Evolutionary conservation across 1,140 invertebrate genomes (phyloP).

Genomic region (Drosophila nigrodunni): DNA sequence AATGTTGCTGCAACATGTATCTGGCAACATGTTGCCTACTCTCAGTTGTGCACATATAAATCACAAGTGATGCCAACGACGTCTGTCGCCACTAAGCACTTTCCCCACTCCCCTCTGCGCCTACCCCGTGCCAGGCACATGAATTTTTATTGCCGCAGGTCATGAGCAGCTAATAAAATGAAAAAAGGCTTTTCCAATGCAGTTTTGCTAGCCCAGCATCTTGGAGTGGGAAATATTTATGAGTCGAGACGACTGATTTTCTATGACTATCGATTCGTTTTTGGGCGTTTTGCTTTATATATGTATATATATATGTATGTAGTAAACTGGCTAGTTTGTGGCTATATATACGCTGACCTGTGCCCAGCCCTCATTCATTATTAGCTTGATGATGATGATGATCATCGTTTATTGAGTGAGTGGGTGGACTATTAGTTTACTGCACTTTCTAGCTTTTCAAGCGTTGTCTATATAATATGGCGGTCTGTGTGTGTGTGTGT

Average conservation of each 20-base stretch:
- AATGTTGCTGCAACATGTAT: constrained; percentile 22
- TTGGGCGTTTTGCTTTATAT: constrained; percentile 1
- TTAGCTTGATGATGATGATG: constrained; percentile 17
- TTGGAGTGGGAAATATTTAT: constrained; percentile 13
- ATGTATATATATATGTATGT: background rate
- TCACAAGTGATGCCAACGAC: constrained; percentile 24
- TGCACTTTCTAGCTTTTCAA: background rate
- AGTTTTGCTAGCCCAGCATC: constrained; percentile 28
- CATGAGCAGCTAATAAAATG: constrained; percentile 75
- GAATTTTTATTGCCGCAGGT: constrained; percentile 75
- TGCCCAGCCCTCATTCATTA: constrained; percentile 26
- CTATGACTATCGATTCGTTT: constrained; percentile 33
- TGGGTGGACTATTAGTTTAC: constrained; percentile 32
- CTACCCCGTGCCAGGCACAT: constrained; percentile 26
- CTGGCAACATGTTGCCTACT: constrained; percentile 29
- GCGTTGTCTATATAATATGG: constrained; percentile 6
- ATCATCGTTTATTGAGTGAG: constrained; percentile 37
- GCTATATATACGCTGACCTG: constrained; percentile 13
- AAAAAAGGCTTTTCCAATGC: constrained; percentile 49
- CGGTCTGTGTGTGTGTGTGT: constrained; percentile 16
- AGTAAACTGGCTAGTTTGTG: no score
- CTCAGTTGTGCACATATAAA: constrained; percentile 18
- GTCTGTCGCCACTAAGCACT: background rate
- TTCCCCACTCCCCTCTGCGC: constrained; percentile 4
- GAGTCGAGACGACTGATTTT: constrained; percentile 28